These are phyloP conservation scores for Creontiades dilutus DNA, from an alignment of 2,888 invertebrate species.

Conservation along the genomic window DNA sequence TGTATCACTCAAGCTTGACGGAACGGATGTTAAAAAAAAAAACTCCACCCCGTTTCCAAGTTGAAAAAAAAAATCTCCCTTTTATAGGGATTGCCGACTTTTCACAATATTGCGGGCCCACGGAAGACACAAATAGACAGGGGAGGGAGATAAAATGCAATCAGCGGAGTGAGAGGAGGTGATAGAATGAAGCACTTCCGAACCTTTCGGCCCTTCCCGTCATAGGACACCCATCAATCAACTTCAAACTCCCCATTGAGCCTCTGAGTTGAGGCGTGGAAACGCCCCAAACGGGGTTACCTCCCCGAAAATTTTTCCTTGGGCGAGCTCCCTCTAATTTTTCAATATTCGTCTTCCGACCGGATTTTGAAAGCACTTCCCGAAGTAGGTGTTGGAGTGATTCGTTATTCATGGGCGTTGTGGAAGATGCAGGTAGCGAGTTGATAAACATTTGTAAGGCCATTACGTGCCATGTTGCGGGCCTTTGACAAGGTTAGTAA, in stretches of 20 bases:
- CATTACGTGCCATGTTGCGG: no score
- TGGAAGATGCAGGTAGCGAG: no score
- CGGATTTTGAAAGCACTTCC: no score
- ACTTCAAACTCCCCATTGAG: constrained; percentile 11
- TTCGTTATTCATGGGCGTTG: no score
- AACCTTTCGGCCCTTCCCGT: background rate
- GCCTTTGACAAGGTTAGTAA: no score
- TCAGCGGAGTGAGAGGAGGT: constrained; percentile 26
- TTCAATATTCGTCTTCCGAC: background rate
- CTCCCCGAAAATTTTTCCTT: background rate
- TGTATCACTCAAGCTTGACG: no score
- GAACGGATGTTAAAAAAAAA: no score
- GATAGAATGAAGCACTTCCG: constrained; percentile 32
- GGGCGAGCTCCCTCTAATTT: background rate
- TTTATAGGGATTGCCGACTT: background rate
- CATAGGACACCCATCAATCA: constrained; percentile 36
- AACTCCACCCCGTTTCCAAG: no score
- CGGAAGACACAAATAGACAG: background rate
- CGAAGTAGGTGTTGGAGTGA: no score
- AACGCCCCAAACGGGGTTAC: background rate
- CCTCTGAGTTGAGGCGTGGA: background rate
- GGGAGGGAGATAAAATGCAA: constrained; percentile 30
- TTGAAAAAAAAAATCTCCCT: background rate
- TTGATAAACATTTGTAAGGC: no score
- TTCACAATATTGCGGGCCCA: background rate